phyloP scores from a whole-genome alignment of 2,797 vertebrate species.

The Myotis myotis region DNA sequence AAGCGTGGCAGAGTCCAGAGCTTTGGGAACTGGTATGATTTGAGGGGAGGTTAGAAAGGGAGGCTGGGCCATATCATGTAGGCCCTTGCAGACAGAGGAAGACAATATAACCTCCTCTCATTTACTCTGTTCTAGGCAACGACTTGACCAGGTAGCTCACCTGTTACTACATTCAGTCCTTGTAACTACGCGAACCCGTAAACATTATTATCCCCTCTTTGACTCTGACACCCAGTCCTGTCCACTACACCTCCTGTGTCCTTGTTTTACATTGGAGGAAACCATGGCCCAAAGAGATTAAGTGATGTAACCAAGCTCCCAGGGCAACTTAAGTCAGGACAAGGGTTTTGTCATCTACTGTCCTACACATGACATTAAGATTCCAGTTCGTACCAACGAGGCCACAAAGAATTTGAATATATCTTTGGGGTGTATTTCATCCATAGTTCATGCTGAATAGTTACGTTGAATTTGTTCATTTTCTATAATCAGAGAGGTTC shows the following conservation, averaged over 20 bases:
- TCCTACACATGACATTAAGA: rapidly evolving
- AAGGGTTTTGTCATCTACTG: not conserved
- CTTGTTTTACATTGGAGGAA: not conserved
- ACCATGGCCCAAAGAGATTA: not conserved
- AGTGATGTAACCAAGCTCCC: not conserved
- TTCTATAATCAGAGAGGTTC: not conserved
- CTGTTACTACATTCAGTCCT: not conserved
- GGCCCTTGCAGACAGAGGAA: not conserved
- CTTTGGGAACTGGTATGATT: not conserved
- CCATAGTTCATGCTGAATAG: not conserved
- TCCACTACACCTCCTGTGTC: not conserved
- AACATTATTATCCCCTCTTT: not conserved
- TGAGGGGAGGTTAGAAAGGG: not conserved
- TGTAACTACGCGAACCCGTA: not conserved
- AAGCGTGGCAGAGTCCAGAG: rapidly evolving
- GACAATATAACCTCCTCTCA: not conserved
- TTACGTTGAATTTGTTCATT: not conserved
- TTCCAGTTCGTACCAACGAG: not conserved
- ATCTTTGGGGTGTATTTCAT: not conserved
- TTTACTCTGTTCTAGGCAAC: not conserved
- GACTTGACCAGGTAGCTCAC: not conserved
- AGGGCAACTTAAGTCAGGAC: not conserved
- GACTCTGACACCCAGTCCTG: not conserved
- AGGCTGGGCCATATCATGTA: rapidly evolving
- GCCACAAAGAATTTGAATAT: not conserved